These are phyloP conservation scores for Phalacrocorax aristotelis DNA, from an alignment of 2,113 vertebrate genomes.

Conservation along the genomic window DNA sequence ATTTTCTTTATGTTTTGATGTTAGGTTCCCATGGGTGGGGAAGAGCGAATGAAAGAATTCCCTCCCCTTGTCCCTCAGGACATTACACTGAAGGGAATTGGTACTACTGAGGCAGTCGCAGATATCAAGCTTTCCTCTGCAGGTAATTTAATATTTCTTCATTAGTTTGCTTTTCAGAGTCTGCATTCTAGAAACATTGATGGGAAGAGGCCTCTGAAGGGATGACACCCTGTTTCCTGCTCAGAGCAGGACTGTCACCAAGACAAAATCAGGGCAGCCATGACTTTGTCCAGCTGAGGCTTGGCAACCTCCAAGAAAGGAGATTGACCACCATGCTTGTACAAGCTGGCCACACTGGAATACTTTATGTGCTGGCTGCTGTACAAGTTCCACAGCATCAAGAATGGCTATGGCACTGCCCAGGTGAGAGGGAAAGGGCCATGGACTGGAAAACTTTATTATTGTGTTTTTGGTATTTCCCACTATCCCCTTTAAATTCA, in stretches of 20 bases:
- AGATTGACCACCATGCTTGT: neutral
- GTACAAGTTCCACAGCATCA: neutral
- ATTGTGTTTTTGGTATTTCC: neutral
- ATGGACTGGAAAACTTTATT: neutral
- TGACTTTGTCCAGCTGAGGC: neutral
- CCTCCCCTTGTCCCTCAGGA: slow-evolving; percentile 83
- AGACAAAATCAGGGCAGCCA: neutral
- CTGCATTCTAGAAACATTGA: neutral
- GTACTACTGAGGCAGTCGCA: slow-evolving; percentile 78
- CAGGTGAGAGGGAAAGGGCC: neutral
- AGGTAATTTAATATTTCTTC: slow-evolving; percentile 75
- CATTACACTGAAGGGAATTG: slow-evolving; percentile 78
- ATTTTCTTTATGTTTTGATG: neutral
- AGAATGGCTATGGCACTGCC: neutral
- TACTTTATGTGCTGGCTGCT: neutral
- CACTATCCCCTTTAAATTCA: neutral
- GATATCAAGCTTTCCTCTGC: slow-evolving; percentile 93
- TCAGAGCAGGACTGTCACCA: neutral
- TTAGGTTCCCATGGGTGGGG: slow-evolving; percentile 88
- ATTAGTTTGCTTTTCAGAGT: neutral
- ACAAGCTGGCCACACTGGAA: neutral
- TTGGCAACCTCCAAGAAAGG: neutral
- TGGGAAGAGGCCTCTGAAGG: neutral
- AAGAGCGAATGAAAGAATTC: slow-evolving; percentile 87
- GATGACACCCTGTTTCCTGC: neutral